A percentile compares a stretch with the other conserved stretches of the same genome.
Conservation (phyloP, 1,140 invertebrate genomes). For the Cyclina sinensis region DNA sequence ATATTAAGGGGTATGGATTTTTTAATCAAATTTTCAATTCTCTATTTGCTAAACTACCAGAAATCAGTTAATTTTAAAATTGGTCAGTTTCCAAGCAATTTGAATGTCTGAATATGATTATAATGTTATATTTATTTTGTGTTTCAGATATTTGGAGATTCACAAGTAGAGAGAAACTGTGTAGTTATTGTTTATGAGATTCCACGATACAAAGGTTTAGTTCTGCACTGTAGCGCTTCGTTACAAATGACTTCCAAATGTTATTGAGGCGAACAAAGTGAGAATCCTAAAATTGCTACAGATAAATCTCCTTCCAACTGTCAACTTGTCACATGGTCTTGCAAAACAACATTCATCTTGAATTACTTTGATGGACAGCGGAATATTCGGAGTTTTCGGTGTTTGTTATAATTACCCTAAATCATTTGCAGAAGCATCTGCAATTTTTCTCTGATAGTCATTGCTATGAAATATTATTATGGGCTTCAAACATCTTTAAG, state of each 20-base stretch:
- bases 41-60: no score
- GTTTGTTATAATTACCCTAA: neutral
- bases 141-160: neutral
- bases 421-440: neutral
- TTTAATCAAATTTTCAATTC: no score
- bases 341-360: conserved; percentile 46
- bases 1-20: no score
- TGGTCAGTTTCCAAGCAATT: no score
- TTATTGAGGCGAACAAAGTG: conserved; percentile 33
- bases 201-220: conserved; percentile 55
- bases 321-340: conserved; percentile 53
- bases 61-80: no score
- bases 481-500: no score
- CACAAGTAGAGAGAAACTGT: neutral
- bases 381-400: neutral
- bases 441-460: no score
- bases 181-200: conserved; percentile 38
- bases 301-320: conserved; percentile 58
- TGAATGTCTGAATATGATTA: no score
- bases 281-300: conserved; percentile 37
- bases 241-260: conserved; percentile 70
- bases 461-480: no score
- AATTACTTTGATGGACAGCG: conserved; percentile 46
- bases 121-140: neutral
- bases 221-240: conserved; percentile 66